These are phyloP conservation scores for Tuta absoluta DNA, from an alignment of 2,888 invertebrate genomes.

Conservation along the genomic window DNA sequence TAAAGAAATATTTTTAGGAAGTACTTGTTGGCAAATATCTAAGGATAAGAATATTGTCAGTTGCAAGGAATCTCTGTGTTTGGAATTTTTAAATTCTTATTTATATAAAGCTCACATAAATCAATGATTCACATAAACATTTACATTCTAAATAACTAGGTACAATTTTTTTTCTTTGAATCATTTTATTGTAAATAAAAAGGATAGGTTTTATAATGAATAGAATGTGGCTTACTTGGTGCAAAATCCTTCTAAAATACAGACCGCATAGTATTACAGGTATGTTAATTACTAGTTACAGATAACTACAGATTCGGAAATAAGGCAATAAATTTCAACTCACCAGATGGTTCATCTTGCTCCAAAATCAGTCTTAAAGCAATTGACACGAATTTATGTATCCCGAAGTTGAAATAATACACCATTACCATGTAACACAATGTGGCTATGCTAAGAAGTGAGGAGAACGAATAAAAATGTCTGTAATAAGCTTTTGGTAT, in stretches of 20 bases:
- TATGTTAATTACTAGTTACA: neutral
- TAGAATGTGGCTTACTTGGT: neutral
- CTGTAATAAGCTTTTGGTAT: conserved; percentile 90
- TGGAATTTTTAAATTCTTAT: too few species aligned
- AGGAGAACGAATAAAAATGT: conserved; percentile 90
- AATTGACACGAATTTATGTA: conserved; percentile 72
- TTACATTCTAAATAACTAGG: neutral
- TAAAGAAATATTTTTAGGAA: too few species aligned
- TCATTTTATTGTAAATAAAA: too few species aligned
- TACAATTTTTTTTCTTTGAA: too few species aligned
- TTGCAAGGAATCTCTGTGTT: too few species aligned
- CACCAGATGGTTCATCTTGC: conserved; percentile 77
- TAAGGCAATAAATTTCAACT: conserved; percentile 36
- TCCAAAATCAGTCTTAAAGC: conserved; percentile 74
- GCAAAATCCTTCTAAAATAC: neutral
- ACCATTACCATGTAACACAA: conserved; percentile 73
- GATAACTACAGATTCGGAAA: neutral
- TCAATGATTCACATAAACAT: too few species aligned
- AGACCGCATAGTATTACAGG: neutral
- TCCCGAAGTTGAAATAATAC: conserved; percentile 71
- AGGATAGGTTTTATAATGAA: neutral
- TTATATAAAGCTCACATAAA: neutral
- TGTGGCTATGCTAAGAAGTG: conserved; percentile 76
- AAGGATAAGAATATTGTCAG: too few species aligned
- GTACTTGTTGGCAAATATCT: too few species aligned